phyloP scores from a whole-genome alignment of 2,888 invertebrate species.

The Lasius platythorax region DNA sequence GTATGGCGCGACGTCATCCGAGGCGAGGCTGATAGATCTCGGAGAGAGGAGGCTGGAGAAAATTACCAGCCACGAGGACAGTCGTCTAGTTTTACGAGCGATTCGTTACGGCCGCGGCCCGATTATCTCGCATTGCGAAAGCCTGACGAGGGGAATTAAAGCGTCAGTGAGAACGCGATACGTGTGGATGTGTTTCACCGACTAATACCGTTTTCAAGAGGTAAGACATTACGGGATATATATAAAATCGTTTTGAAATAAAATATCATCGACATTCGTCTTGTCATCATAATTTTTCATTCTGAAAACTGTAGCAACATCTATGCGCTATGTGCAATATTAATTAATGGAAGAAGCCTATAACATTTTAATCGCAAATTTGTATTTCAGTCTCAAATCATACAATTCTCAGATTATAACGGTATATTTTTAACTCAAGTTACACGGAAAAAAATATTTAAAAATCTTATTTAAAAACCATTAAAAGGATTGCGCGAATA shows the following conservation, averaged over 20 bases:
- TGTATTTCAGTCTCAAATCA: neutral
- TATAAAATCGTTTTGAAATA: constrained; percentile 20
- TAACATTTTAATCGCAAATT: neutral
- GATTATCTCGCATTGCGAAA: constrained; percentile 53
- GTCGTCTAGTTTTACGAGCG: constrained; percentile 51
- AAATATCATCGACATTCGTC: neutral
- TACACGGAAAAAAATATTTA: neutral
- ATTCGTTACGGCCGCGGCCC: constrained; percentile 50
- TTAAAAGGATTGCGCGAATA: neutral
- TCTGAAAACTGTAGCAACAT: neutral
- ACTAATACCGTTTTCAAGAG: constrained; percentile 17
- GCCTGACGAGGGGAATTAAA: constrained; percentile 47
- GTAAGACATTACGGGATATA: neutral
- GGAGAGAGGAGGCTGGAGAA: neutral
- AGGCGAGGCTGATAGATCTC: constrained; percentile 29
- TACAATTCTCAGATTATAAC: neutral
- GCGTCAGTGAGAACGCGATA: constrained; percentile 38
- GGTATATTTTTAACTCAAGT: neutral
- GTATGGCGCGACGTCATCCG: constrained; percentile 23
- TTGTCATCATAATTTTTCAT: neutral
- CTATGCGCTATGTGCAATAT: neutral
- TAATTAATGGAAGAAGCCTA: neutral
- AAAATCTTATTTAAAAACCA: neutral
- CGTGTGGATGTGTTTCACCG: constrained; percentile 28
- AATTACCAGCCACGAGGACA: constrained; percentile 53